Base-by-base conservation (phyloP, 2,113 vertebrate genomes). In the Pygoscelis antarcticus region DNA sequence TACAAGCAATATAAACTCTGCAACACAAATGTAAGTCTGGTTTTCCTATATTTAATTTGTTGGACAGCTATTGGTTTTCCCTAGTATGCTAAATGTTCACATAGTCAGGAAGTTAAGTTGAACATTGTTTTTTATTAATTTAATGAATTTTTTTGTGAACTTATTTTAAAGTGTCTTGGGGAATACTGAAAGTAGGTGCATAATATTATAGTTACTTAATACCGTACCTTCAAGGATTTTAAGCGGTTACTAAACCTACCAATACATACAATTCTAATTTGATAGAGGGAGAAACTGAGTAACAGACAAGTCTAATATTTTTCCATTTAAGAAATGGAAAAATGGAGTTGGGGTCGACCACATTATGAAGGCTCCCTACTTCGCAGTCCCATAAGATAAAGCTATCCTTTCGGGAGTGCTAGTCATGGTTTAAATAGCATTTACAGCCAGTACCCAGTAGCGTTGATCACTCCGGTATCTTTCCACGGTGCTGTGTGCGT, bases 1-100 rank as follows among this genome's bases (percentile, higher is more conserved):
- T 98, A 98, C 76, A 98, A 97, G 87, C 99, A 98, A 27, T 98
- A 99, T 97, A 99, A 98, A 94, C 98, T 99, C 82, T 99, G 99
- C 97, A 99, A 98, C 95, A 98, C 96, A 19, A 97, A 99, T 6
- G 99, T 99, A 98, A 97, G 99, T 98, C 92, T 58, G 13, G 4
- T 19, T 51, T 89, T 52, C 40, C 74, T 79, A 14, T 27, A 7
- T 51, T 91, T 78, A 7, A 9, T 61, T 30, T 77, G 13, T 57
- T 72, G 51, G 70, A 29, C 27, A 44, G 29, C 30, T 72, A 0
- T 20, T 85, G 68, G 25, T 42, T 95, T 93, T 65, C 21, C 4
- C 6, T 65, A 17, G 8, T 27, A 6, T 52, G 51, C 34, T 60
- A 38, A 62, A 57, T 68, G 32, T 60, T 94, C 44, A 32, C 7